phyloP scores from a whole-genome alignment of 2,797 vertebrate genomes.

The Smutsia gigantea region DNA sequence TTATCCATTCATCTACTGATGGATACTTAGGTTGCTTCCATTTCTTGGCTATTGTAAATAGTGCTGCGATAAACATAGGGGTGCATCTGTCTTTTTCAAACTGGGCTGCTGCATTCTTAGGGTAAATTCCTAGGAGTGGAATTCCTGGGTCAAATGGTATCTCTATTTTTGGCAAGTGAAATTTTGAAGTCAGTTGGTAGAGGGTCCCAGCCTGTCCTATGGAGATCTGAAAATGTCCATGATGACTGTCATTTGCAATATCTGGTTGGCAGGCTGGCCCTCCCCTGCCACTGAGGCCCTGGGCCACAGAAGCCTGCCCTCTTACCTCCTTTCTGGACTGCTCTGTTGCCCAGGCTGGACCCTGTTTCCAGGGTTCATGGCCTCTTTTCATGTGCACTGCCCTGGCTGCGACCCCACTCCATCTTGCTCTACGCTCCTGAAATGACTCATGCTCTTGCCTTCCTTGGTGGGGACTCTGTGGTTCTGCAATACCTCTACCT shows the following conservation, averaged over 20 bases:
- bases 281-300: neutral
- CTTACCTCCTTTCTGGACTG: slow-evolving; percentile 40
- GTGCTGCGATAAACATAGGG: too few species aligned
- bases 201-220: neutral
- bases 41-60: too few species aligned
- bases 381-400: neutral
- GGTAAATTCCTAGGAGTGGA: too few species aligned
- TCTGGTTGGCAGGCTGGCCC: neutral
- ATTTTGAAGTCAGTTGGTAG: neutral
- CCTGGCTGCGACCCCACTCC: neutral
- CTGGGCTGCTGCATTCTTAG: too few species aligned
- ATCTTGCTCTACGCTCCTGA: slow-evolving; percentile 42
- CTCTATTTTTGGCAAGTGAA: neutral
- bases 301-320: neutral
- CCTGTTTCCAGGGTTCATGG: neutral
- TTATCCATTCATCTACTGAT: too few species aligned
- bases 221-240: neutral
- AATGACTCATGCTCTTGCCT: neutral
- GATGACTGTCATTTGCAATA: neutral
- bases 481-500: neutral
- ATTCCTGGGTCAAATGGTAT: too few species aligned
- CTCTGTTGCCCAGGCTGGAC: neutral
- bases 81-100: too few species aligned
- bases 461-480: neutral
- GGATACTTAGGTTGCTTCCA: too few species aligned